phyloP scores from a whole-genome alignment of 92 coral and sea anemone genomes.

The Zoanthus sansibaricus region DNA sequence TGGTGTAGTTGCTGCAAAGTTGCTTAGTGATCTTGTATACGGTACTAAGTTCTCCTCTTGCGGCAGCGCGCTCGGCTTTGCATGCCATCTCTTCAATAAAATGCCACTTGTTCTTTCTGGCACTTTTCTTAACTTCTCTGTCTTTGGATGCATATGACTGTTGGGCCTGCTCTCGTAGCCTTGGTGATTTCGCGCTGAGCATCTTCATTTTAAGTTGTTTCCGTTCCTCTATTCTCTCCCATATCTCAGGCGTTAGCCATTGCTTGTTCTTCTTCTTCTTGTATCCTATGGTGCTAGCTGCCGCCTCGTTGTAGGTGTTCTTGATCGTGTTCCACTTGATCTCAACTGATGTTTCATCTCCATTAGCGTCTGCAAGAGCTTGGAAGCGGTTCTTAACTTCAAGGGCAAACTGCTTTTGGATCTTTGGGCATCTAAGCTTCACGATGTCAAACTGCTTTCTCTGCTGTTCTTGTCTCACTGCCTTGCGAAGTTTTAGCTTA shows the following conservation, averaged over 20 bases:
- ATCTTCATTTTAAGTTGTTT: background rate
- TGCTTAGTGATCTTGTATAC: background rate
- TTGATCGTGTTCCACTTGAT: background rate
- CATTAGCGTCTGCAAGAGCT: background rate
- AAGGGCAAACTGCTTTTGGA: background rate
- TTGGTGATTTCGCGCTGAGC: background rate
- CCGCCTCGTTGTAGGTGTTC: background rate
- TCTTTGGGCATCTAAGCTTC: too few relatives aligned
- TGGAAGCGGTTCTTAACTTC: background rate
- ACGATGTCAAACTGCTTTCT: too few relatives aligned
- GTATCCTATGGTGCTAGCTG: background rate
- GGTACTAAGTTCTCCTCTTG: slow-evolving; percentile 8
- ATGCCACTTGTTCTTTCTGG: background rate
- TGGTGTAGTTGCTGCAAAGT: background rate
- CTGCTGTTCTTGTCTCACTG: too few relatives aligned
- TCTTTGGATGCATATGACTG: background rate
- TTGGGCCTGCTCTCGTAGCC: background rate
- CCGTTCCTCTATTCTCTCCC: background rate
- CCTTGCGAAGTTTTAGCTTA: too few relatives aligned
- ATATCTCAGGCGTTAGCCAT: slow-evolving; percentile 14
- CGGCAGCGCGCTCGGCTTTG: background rate
- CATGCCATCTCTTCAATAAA: background rate
- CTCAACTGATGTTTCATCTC: background rate
- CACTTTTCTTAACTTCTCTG: background rate
- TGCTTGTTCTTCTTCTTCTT: slow-evolving; percentile 7